These are phyloP conservation scores for Lontra canadensis DNA, from an alignment of 2,113 vertebrate species.

Conservation along the genomic window DNA sequence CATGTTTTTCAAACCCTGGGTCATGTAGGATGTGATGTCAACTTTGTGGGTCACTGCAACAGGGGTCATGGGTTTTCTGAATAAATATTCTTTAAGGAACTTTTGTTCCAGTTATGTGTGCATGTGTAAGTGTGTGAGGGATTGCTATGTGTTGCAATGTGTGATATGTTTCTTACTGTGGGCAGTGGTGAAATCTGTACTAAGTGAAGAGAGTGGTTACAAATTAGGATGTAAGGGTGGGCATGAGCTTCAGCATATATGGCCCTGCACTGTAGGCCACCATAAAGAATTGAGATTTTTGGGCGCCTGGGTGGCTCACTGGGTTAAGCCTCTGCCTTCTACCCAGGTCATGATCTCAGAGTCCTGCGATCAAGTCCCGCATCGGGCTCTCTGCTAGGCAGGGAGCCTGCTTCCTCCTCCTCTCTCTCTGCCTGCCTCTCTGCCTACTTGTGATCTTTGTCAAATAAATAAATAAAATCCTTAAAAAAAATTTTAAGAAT, in stretches of 20 bases:
- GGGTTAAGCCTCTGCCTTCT: too few relatives aligned
- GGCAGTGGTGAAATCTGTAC: constrained; percentile 1
- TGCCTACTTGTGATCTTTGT: too few relatives aligned
- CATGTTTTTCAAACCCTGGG: constrained; percentile 20
- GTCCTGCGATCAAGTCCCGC: too few relatives aligned
- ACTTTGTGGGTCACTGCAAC: not conserved
- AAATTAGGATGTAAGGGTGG: not conserved
- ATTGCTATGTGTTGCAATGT: not conserved
- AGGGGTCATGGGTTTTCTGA: constrained; percentile 38
- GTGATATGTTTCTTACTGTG: not conserved
- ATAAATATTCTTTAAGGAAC: constrained; percentile 19
- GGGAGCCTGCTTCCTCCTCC: too few relatives aligned
- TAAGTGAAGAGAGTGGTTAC: not conserved
- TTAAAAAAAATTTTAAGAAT: not conserved
- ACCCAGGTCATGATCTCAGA: too few relatives aligned
- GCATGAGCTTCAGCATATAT: not conserved
- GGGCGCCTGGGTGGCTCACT: too few relatives aligned
- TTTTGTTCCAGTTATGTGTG: not conserved
- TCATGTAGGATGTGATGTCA: constrained; percentile 7
- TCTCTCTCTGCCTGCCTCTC: too few relatives aligned
- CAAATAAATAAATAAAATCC: too few relatives aligned
- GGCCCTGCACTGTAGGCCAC: not conserved
- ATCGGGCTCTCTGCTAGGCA: too few relatives aligned
- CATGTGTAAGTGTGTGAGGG: not conserved
- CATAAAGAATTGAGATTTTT: not conserved